Percentiles rank a stretch among this genome's conserved stretches.
Evolutionary conservation across 2,888 invertebrate species (phyloP).

Genomic region (Sinhomidia bicolor): DNA sequence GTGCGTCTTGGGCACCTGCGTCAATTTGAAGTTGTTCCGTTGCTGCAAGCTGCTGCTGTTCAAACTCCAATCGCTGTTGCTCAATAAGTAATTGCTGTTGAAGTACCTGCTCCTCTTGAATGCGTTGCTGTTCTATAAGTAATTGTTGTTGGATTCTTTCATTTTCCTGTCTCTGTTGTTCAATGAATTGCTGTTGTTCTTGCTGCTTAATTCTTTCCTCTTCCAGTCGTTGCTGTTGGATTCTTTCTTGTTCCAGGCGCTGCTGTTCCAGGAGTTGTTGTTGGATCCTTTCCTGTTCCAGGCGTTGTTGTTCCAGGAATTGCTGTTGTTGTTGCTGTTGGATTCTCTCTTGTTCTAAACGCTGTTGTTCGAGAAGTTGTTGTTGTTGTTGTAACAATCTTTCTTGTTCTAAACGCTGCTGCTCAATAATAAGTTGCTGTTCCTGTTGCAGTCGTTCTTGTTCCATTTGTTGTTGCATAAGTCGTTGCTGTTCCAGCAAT

Average conservation of each 20-base stretch:
- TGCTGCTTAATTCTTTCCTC: constrained; percentile 59
- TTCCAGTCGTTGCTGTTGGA: constrained; percentile 54
- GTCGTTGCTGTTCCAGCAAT: background rate
- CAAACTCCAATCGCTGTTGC: constrained; percentile 63
- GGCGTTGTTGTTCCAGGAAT: constrained; percentile 22
- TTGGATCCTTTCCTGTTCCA: constrained; percentile 48
- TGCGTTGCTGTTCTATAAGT: constrained; percentile 52
- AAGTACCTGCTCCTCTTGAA: constrained; percentile 39
- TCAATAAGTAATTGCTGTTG: constrained; percentile 49
- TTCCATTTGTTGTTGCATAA: constrained; percentile 47
- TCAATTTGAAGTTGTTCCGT: constrained; percentile 55
- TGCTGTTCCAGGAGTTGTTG: constrained; percentile 66
- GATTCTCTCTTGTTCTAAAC: constrained; percentile 63
- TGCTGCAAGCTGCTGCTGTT: constrained; percentile 50
- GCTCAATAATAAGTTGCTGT: constrained; percentile 32
- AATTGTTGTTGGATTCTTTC: constrained; percentile 59
- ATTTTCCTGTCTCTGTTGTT: constrained; percentile 59
- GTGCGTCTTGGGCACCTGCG: constrained; percentile 62
- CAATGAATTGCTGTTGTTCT: constrained; percentile 46
- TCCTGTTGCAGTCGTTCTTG: constrained; percentile 55
- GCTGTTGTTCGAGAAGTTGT: constrained; percentile 52
- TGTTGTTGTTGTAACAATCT: constrained; percentile 50
- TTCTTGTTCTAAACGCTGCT: constrained; percentile 63
- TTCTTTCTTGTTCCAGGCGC: constrained; percentile 30
- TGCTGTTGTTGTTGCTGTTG: constrained; percentile 60